A percentile compares a stretch with the other conserved stretches of the same genome.
Evolutionary conservation across 2,888 invertebrate species (phyloP).

Genomic region (Zaprionus bogoriensis): DNA sequence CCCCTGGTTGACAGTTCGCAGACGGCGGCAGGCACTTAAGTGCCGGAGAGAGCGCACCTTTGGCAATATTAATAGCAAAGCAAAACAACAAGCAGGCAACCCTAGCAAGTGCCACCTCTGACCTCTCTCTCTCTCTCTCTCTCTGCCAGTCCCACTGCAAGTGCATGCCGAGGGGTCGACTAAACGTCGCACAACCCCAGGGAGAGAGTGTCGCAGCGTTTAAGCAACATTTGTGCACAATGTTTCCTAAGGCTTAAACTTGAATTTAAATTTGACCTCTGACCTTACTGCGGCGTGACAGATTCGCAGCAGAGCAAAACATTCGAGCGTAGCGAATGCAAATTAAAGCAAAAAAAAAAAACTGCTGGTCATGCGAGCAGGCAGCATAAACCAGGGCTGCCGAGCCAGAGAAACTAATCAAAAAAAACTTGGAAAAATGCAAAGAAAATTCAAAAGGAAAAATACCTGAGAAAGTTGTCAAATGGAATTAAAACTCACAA

Average conservation of each 20-base stretch:
- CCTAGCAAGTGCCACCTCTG: constrained; percentile 35
- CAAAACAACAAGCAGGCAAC: constrained; percentile 48
- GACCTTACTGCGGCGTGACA: constrained; percentile 59
- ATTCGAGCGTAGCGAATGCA: constrained; percentile 46
- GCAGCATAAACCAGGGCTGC: constrained; percentile 7
- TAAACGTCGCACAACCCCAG: background rate
- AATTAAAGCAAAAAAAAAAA: too few relatives aligned
- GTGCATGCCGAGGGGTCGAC: constrained; percentile 48
- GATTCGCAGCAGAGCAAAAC: constrained; percentile 31
- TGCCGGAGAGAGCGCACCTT: constrained; percentile 75
- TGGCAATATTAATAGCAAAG: constrained; percentile 74
- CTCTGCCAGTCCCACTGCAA: constrained; percentile 9
- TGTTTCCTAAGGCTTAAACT: background rate
- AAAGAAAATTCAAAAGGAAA: too few relatives aligned
- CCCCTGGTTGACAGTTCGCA: constrained; percentile 73
- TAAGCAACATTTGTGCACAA: too few relatives aligned
- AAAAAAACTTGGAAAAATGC: background rate
- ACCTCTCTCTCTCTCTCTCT: background rate
- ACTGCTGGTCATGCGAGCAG: constrained; percentile 14
- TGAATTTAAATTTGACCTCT: constrained; percentile 60
- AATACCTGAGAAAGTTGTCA: too few relatives aligned
- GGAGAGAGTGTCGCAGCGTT: background rate
- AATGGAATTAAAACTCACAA: too few relatives aligned
- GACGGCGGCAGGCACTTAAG: constrained; percentile 78
- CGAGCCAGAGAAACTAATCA: background rate